phyloP scores from a whole-genome alignment of 2,888 invertebrate genomes.

The Thera britannica region DNA sequence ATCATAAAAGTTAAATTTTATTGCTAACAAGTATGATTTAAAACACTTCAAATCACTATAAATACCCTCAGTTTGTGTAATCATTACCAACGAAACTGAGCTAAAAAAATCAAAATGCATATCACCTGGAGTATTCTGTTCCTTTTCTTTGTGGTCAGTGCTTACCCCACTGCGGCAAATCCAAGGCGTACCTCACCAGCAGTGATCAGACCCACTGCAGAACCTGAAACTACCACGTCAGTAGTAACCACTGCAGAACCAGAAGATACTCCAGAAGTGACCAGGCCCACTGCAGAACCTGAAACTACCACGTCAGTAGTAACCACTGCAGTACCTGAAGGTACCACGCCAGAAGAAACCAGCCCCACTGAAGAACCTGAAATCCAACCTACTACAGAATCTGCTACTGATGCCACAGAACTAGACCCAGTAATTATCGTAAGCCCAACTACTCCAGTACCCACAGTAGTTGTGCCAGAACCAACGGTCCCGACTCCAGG shows the following conservation, averaged over 20 bases:
- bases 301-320: neutral
- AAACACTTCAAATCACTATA: neutral
- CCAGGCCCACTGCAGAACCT: neutral
- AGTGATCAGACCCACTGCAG: neutral
- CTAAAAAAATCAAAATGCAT: neutral
- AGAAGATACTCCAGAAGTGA: neutral
- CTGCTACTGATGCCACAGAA: neutral
- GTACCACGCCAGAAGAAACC: neutral
- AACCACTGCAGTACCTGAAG: neutral
- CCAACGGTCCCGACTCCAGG: conserved; percentile 1
- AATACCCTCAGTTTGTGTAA: neutral
- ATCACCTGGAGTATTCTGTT: neutral
- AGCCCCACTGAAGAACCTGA: neutral
- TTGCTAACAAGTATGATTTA: neutral
- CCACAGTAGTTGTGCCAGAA: neutral
- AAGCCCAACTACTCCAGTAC: neutral
- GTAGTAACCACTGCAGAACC: neutral
- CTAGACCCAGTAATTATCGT: neutral
- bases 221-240: neutral
- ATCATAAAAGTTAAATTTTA: neutral
- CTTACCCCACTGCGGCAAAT: neutral
- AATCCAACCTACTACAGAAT: neutral
- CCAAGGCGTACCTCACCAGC: neutral
- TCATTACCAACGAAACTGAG: neutral
- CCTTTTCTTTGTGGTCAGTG: neutral